These are phyloP conservation scores for Tragelaphus strepsiceros DNA, from an alignment of 2,113 vertebrate genomes.

Conservation along the genomic window DNA sequence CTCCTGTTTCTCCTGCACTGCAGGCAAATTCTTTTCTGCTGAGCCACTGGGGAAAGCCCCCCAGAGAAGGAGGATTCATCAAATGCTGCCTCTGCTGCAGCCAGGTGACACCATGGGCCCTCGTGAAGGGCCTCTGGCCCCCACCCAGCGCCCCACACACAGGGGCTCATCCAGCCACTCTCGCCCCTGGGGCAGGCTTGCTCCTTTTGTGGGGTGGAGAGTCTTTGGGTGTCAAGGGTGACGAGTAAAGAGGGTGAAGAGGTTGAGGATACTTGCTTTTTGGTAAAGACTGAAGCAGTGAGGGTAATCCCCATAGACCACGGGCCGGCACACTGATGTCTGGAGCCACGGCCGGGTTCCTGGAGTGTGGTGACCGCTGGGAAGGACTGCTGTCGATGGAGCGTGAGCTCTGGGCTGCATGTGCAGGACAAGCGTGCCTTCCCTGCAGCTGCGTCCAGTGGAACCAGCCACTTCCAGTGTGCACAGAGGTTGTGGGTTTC, in stretches of 20 bases:
- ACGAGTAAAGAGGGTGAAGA: neutral
- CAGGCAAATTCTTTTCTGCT: neutral
- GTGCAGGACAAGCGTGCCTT: slow-evolving; percentile 30
- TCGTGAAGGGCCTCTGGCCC: neutral
- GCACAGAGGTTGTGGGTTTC: neutral
- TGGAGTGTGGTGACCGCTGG: neutral
- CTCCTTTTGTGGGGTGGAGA: neutral
- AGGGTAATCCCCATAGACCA: neutral
- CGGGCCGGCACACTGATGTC: neutral
- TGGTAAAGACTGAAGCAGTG: slow-evolving; percentile 18
- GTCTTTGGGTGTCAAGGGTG: neutral
- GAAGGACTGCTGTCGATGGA: slow-evolving; percentile 14
- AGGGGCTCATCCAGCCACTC: neutral
- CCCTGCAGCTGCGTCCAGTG: neutral
- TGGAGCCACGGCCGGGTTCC: neutral
- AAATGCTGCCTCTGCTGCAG: neutral
- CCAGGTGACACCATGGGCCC: neutral
- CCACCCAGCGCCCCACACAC: neutral
- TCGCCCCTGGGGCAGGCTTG: neutral
- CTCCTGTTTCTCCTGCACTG: neutral
- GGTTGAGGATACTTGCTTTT: neutral
- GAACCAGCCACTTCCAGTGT: neutral
- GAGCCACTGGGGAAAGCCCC: neutral
- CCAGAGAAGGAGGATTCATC: neutral
- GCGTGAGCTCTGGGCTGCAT: neutral